A percentile compares a stretch with the other conserved stretches of the same genome.
phyloP scores from a whole-genome alignment of 2,888 invertebrate species.

The Chaetoderma sp. region DNA sequence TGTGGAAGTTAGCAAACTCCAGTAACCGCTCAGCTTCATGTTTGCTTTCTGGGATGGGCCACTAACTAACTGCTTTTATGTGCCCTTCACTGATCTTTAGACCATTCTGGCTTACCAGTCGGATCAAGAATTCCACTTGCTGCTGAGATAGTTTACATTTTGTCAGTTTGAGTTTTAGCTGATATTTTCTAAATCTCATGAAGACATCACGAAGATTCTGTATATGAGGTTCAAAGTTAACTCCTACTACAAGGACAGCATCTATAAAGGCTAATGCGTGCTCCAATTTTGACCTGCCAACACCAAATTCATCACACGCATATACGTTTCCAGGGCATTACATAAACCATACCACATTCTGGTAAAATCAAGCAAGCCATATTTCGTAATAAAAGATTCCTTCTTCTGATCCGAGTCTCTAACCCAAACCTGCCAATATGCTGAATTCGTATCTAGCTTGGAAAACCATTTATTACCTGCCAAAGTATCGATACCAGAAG shows the following conservation, averaged over 20 bases:
- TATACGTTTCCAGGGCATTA: constrained; percentile 14
- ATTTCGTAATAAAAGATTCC: constrained; percentile 7
- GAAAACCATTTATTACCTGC: constrained; percentile 24
- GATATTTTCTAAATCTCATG: not conserved
- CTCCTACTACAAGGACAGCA: constrained; percentile 18
- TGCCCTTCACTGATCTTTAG: too few species aligned
- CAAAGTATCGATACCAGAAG: constrained; percentile 22
- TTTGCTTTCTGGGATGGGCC: too few species aligned
- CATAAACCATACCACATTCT: constrained; percentile 11
- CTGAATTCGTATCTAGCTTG: constrained; percentile 30
- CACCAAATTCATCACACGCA: constrained; percentile 13
- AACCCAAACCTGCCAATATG: constrained; percentile 31
- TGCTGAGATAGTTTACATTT: too few species aligned
- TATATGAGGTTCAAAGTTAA: not conserved
- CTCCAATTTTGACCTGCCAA: constrained; percentile 22
- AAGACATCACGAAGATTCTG: not conserved
- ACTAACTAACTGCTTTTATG: too few species aligned
- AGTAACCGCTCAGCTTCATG: too few species aligned
- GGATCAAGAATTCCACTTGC: too few species aligned
- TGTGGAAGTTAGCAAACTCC: too few species aligned
- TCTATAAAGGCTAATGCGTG: constrained; percentile 22
- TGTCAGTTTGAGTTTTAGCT: not conserved
- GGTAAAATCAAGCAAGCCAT: constrained; percentile 7
- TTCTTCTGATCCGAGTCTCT: constrained; percentile 9
- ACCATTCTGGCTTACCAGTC: too few species aligned